Conservation (phyloP, 2,797 vertebrate genomes). For the Cuculus canorus region DNA sequence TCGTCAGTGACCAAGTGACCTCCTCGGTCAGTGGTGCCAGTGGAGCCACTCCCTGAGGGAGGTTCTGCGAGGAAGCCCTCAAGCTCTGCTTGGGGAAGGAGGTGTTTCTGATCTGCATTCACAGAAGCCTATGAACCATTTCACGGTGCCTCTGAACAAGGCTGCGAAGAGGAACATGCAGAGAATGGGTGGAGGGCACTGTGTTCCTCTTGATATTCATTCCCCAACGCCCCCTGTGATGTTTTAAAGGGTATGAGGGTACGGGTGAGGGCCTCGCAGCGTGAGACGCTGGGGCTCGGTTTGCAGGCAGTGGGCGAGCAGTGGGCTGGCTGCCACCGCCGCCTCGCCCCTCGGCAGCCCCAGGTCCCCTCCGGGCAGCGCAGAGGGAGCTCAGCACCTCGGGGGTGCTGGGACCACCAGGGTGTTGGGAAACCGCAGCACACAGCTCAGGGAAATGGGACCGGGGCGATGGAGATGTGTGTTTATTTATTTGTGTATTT, state of each 20-base stretch:
- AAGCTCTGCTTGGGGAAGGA: background rate
- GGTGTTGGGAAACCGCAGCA: too few species aligned
- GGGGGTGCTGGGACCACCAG: too few species aligned
- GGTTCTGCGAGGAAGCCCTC: background rate
- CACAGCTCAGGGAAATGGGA: background rate
- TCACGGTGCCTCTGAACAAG: background rate
- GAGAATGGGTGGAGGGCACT: background rate
- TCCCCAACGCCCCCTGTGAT: background rate
- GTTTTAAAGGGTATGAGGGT: background rate
- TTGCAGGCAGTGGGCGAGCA: background rate
- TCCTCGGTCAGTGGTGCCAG: background rate
- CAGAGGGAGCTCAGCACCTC: background rate
- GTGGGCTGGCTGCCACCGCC: too few species aligned
- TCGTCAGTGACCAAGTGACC: too few species aligned
- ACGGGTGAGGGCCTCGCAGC: background rate
- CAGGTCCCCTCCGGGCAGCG: rapidly evolving
- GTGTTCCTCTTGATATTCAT: background rate
- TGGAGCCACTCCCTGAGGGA: background rate
- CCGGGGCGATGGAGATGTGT: background rate
- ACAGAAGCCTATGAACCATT: background rate
- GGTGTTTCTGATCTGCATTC: background rate
- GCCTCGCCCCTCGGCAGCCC: background rate
- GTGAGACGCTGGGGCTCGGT: background rate
- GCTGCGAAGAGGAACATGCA: background rate
- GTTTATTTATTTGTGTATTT: background rate